Conservation (phyloP, 2,113 vertebrate genomes). For the Isichthys henryi region DNA sequence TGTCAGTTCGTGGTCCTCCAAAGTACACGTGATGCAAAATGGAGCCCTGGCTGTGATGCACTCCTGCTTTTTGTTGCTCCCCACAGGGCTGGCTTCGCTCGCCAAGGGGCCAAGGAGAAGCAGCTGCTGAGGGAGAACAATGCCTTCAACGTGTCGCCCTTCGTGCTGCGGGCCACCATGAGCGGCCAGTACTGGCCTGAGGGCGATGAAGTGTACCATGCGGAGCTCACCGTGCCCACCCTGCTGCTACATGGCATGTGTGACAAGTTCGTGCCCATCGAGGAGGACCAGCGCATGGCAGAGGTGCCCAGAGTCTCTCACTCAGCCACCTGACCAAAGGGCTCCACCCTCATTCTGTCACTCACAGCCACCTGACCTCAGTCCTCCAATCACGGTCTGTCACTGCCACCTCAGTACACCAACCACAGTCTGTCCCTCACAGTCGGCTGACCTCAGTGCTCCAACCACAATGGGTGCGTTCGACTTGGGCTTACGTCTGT, state of each 20-base stretch:
- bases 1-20: background rate
- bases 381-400: background rate
- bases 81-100: conserved; percentile 84
- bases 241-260: conserved; percentile 90
- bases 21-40: background rate
- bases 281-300: conserved; percentile 94
- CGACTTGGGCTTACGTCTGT: too few relatives aligned
- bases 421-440: background rate
- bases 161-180: conserved; percentile 93
- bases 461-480: background rate
- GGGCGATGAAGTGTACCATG: conserved; percentile 93
- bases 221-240: conserved; percentile 84
- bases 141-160: conserved; percentile 91
- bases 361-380: background rate
- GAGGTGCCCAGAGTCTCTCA: conserved; percentile 62
- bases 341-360: background rate
- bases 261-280: conserved; percentile 89
- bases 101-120: conserved; percentile 90
- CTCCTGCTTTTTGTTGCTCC: background rate
- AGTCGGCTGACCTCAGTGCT: background rate
- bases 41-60: background rate
- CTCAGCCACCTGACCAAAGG: background rate
- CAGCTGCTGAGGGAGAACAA: conserved; percentile 90
- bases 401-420: background rate
- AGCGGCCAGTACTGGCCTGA: conserved; percentile 97